phyloP scores from a whole-genome alignment of 1,140 invertebrate species.

The Muscidifurax raptorellus region DNA sequence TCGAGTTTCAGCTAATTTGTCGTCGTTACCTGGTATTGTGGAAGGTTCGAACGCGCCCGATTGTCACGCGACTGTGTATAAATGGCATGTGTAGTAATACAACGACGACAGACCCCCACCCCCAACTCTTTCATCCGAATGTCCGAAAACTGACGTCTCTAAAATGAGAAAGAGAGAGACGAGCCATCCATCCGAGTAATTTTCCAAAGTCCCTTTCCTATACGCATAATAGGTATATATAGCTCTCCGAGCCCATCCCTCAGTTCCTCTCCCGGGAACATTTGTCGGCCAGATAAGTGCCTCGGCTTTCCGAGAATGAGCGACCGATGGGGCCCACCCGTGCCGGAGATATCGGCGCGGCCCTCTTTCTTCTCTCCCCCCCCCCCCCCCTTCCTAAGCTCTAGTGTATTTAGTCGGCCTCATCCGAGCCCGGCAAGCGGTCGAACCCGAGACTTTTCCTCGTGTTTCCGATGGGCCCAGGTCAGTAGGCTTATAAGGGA shows the following conservation, averaged over 20 bases:
- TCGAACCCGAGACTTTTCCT: slow-evolving; percentile 36
- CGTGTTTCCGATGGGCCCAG: neutral
- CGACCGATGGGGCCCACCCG: slow-evolving; percentile 30
- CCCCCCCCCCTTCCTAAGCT: too few species aligned
- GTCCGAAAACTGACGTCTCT: neutral
- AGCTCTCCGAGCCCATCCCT: neutral
- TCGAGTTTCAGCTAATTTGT: too few species aligned
- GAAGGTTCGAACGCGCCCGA: too few species aligned
- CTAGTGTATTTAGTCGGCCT: neutral
- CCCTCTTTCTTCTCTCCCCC: neutral
- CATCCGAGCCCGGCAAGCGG: slow-evolving; percentile 11
- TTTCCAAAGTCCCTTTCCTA: neutral
- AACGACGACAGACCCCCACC: too few species aligned
- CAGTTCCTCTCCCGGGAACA: slow-evolving; percentile 20
- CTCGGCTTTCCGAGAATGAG: slow-evolving; percentile 32
- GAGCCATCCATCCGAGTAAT: neutral
- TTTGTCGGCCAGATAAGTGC: slow-evolving; percentile 46
- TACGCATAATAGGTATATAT: too few species aligned
- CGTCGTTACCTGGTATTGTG: too few species aligned
- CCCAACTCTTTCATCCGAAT: too few species aligned
- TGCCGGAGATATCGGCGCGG: slow-evolving; percentile 13
- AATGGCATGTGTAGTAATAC: too few species aligned
- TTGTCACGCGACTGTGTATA: too few species aligned
- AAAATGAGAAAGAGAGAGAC: neutral
- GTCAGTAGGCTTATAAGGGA: neutral